Evolutionary conservation across 2,888 invertebrate genomes (phyloP), one percentile per base, ranked within the genome.

Genomic region (Entomobrya multifasciata): DNA sequence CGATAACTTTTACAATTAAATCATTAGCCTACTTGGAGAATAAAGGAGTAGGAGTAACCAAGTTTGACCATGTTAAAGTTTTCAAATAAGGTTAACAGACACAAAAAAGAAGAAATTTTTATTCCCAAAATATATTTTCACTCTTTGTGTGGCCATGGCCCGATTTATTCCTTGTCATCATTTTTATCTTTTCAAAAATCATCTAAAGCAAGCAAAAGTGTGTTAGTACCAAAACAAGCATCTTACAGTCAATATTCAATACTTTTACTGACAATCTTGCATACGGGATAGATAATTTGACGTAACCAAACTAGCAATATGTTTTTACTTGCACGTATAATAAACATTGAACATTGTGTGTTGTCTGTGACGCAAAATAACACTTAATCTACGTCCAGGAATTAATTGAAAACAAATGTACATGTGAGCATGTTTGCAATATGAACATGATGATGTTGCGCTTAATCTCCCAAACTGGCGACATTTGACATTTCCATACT

Each of bases 381-480:
- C n/a, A 11, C 62, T 62, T 36, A 62, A 62, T 62, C 62, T 22
- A 30, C 17, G 30, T 30, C 30, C 10, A 11, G 22, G 25, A 62
- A 60, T 78, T 78, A 60, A 78, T 78, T 44, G 78, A 60, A 62
- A 78, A 62, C 78, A 78, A 78, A 62, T 78, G 60, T 62, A 36
- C 3, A 36, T 55, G 22, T 27, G 67, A 17, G 4, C 67, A 44
- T 72, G 49, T 20, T 17, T 67, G 11, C 17, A 52, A 52, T 74
- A 27, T 74, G 25, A 27, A 15, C 49, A 52, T 25, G 10, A 67
- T 67, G 44, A 6, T 17, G 1, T 41, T 2, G 36, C 10, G n/a
- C 17, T 30, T 30, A 17, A 52, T n/a, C n/a, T n/a, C n/a, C n/a
- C n/a, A n/a, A n/a, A 22, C 10, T 70, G n/a, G 13, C 5, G 15